Evolutionary conservation across 2,113 vertebrate genomes (phyloP).

Genomic region (Tetrao urogallus): DNA sequence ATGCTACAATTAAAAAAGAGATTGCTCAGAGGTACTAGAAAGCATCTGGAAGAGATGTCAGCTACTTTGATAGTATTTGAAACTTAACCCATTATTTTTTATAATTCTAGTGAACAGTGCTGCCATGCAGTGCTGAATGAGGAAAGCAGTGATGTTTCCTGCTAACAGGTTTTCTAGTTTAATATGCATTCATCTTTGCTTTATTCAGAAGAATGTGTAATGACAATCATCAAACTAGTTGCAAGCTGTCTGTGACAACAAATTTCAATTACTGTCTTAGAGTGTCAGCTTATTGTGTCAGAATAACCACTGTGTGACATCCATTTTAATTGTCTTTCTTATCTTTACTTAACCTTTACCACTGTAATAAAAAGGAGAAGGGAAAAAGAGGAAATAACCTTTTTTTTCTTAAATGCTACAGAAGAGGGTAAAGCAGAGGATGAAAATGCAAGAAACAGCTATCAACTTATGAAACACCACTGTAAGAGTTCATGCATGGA

Average conservation of each 20-base stretch:
- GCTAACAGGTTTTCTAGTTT: constrained; percentile 53
- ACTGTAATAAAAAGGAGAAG: constrained; percentile 29
- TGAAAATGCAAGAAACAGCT: not conserved
- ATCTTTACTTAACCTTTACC: constrained; percentile 62
- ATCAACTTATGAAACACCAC: not conserved
- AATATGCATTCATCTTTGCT: constrained; percentile 55
- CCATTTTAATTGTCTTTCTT: constrained; percentile 73
- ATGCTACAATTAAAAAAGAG: not conserved
- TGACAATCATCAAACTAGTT: constrained; percentile 74
- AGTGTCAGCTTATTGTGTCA: constrained; percentile 38
- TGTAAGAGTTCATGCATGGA: not conserved
- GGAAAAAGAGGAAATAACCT: constrained; percentile 17
- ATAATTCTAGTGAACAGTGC: not conserved
- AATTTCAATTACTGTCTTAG: constrained; percentile 68
- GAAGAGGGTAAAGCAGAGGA: not conserved
- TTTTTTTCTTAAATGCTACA: not conserved
- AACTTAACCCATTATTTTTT: not conserved
- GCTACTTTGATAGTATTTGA: not conserved
- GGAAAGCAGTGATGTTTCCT: not conserved
- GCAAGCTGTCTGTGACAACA: constrained; percentile 64
- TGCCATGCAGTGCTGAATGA: not conserved
- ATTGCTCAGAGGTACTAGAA: not conserved
- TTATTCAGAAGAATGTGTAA: constrained; percentile 52
- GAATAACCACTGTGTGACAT: constrained; percentile 50
- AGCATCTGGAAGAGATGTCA: not conserved